phyloP scores from a whole-genome alignment of 2,888 invertebrate species.

The Steinernema hermaphroditum region DNA sequence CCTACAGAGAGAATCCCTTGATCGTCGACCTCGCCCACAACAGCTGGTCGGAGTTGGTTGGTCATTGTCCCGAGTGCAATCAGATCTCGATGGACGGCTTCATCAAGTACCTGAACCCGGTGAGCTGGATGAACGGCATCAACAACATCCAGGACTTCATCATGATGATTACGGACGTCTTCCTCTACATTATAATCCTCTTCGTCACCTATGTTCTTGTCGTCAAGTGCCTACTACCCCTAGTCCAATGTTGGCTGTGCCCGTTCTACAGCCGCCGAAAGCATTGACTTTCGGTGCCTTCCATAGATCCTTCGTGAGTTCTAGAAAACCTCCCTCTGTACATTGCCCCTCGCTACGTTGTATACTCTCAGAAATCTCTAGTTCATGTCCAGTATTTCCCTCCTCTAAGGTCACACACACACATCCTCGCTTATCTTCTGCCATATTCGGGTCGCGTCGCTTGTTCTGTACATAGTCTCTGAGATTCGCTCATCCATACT shows the following conservation, averaged over 20 bases:
- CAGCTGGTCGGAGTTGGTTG: constrained; percentile 41
- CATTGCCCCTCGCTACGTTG: constrained; percentile 1
- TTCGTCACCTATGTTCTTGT: constrained; percentile 48
- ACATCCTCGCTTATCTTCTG: not conserved
- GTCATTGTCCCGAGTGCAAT: constrained; percentile 61
- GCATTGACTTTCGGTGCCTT: not conserved
- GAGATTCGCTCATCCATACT: not conserved
- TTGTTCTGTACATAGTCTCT: not conserved
- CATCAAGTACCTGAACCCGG: constrained; percentile 55
- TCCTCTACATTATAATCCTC: constrained; percentile 49
- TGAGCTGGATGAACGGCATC: constrained; percentile 55
- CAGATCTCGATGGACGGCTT: constrained; percentile 54
- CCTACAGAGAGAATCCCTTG: constrained; percentile 35
- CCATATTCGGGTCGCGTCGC: constrained; percentile 21
- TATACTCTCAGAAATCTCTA: constrained; percentile 19
- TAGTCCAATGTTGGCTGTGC: constrained; percentile 51
- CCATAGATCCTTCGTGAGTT: not conserved
- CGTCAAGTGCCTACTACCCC: constrained; percentile 52
- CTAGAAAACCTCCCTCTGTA: not conserved
- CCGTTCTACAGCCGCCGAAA: constrained; percentile 33
- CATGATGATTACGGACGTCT: constrained; percentile 50
- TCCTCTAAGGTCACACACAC: constrained; percentile 2
- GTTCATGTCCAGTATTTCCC: constrained; percentile 9
- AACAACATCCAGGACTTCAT: constrained; percentile 53
- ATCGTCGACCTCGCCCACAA: constrained; percentile 37